phyloP scores from a whole-genome alignment of 2,113 vertebrate species.

The Pseudolaguvia tuberculata region DNA sequence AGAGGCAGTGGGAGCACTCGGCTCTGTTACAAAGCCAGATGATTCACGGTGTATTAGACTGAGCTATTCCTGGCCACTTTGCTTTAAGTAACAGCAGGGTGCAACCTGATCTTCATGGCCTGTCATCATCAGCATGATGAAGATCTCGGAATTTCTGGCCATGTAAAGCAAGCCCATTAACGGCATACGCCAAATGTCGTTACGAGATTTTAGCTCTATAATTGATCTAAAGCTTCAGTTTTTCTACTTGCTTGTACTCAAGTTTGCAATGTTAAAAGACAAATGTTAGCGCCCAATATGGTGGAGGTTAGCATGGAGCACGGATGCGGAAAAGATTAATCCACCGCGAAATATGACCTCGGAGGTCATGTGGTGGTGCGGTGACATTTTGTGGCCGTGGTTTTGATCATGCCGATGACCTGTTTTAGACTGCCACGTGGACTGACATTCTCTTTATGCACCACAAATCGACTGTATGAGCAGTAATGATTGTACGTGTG shows the following conservation, averaged over 20 bases:
- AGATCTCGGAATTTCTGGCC: slow-evolving; percentile 7
- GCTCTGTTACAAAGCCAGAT: slow-evolving; percentile 23
- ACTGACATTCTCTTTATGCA: slow-evolving; percentile 10
- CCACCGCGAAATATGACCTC: background rate
- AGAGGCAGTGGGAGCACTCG: slow-evolving; percentile 10
- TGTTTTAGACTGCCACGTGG: background rate
- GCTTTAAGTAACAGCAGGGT: slow-evolving; percentile 10
- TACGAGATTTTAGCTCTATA: background rate
- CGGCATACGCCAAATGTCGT: background rate
- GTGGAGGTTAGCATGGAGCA: background rate
- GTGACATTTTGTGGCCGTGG: slow-evolving; percentile 15
- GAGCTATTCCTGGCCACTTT: slow-evolving; percentile 22
- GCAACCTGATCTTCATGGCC: slow-evolving; percentile 24
- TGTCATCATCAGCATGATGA: slow-evolving; percentile 35
- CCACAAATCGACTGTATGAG: background rate
- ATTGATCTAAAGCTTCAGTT: background rate
- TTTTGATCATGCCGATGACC: background rate
- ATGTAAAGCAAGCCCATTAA: background rate
- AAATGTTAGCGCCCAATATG: background rate
- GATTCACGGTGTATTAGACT: slow-evolving; percentile 34
- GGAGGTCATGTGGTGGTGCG: slow-evolving; percentile 8
- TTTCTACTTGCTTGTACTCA: too few species aligned
- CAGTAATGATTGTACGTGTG: background rate
- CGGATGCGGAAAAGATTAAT: background rate
- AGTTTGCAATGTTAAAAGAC: background rate